Conservation (phyloP, 23 tunicate species). For the Botrylloides violaceus region DNA sequence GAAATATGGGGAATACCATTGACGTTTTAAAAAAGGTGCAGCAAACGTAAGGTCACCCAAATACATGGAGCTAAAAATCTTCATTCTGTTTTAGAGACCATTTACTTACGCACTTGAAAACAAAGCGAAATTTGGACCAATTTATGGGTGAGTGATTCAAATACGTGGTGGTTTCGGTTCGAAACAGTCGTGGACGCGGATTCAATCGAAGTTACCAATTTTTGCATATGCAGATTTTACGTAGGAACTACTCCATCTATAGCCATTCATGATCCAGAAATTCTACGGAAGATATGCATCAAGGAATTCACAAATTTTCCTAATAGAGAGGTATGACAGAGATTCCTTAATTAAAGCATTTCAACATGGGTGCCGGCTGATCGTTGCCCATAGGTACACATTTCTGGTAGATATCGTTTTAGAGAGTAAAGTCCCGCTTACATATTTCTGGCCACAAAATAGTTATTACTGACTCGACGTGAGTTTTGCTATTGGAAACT, state of each 20-base stretch:
- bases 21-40: neutral
- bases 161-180: too few relatives aligned
- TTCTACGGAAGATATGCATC: neutral
- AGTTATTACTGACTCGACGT: too few relatives aligned
- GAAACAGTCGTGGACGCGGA: too few relatives aligned
- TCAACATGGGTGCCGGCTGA: too few relatives aligned
- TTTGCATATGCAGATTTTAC: neutral
- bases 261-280: neutral
- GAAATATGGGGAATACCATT: neutral
- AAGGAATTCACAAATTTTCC: neutral
- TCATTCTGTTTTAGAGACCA: neutral
- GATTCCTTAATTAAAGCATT: too few relatives aligned
- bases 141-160: conserved; percentile 1
- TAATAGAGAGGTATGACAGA: neutral
- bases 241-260: neutral
- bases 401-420: too few relatives aligned
- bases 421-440: too few relatives aligned
- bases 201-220: too few relatives aligned
- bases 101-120: neutral
- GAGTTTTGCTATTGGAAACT: too few relatives aligned
- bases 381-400: too few relatives aligned
- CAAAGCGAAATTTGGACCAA: neutral
- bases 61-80: neutral
- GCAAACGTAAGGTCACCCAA: neutral
- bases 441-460: too few relatives aligned